Percentiles rank a stretch among this genome's conserved stretches.
Conservation (phyloP, 2,797 vertebrate species). For the Rhadinocentrus ornatus region DNA sequence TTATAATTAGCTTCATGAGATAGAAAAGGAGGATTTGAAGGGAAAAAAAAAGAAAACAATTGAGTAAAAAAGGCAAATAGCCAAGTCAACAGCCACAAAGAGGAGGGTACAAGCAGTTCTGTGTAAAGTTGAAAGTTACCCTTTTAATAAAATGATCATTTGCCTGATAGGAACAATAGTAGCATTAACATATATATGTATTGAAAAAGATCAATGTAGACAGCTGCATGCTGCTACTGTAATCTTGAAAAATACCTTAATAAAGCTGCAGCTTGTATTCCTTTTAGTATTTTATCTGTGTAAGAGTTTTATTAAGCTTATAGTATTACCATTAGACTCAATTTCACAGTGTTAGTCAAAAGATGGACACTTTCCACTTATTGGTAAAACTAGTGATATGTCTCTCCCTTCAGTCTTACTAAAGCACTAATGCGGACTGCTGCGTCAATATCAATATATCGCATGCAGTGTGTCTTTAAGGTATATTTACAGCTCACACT, state of each 20-base stretch:
- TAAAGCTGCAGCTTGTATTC: slow-evolving; percentile 51
- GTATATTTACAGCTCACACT: slow-evolving; percentile 30
- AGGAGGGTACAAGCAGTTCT: slow-evolving; percentile 9
- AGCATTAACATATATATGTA: slow-evolving; percentile 14
- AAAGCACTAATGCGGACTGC: slow-evolving; percentile 9
- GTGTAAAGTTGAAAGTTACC: slow-evolving; percentile 29
- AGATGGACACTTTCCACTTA: not conserved
- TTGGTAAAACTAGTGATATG: slow-evolving; percentile 8
- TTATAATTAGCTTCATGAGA: not conserved
- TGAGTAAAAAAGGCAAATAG: not conserved
- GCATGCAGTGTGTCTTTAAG: slow-evolving; percentile 10
- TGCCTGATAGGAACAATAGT: slow-evolving; percentile 28
- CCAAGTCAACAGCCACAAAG: slow-evolving; percentile 8
- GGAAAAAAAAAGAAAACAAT: slow-evolving; percentile 4
- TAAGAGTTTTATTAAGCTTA: slow-evolving; percentile 38
- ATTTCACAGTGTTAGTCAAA: slow-evolving; percentile 39
- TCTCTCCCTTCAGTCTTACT: slow-evolving; percentile 11
- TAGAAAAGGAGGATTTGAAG: not conserved
- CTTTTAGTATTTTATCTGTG: slow-evolving; percentile 18
- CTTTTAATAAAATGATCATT: slow-evolving; percentile 34
- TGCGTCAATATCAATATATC: slow-evolving; percentile 2
- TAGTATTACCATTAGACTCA: slow-evolving; percentile 42
- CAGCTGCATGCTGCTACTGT: slow-evolving; percentile 17
- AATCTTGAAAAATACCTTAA: slow-evolving; percentile 32
- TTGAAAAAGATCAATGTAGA: slow-evolving; percentile 31